Evolutionary conservation across 2,113 vertebrate genomes (phyloP).

Genomic region (Pogona vitticeps): DNA sequence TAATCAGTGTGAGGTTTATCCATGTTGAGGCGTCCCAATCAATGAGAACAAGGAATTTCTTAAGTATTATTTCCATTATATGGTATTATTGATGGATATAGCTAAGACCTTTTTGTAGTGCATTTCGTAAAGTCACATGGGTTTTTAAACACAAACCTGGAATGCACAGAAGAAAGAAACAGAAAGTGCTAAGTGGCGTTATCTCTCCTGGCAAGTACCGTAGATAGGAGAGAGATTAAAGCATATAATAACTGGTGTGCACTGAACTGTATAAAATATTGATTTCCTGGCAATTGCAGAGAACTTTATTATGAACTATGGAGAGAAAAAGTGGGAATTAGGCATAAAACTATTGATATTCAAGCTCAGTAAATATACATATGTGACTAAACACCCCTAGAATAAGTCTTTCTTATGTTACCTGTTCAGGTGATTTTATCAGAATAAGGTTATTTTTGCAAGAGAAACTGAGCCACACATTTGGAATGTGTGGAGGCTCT

Average conservation of each 20-base stretch:
- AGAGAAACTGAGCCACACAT: background rate
- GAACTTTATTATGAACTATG: constrained; percentile 35
- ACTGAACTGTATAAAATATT: constrained; percentile 40
- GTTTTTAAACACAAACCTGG: constrained; percentile 11
- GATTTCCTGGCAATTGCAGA: constrained; percentile 38
- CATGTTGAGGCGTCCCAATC: no score
- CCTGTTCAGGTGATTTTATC: constrained; percentile 7
- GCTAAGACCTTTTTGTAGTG: background rate
- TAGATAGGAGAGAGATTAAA: constrained; percentile 34
- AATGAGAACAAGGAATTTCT: no score
- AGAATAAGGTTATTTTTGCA: background rate
- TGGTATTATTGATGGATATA: background rate
- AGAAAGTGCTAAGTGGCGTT: background rate
- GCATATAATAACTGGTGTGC: constrained; percentile 15
- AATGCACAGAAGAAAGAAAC: background rate
- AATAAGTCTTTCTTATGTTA: background rate
- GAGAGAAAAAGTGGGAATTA: constrained; percentile 28
- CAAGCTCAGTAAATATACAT: background rate
- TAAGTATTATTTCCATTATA: background rate
- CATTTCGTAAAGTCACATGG: background rate
- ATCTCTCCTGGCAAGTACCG: background rate
- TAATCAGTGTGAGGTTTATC: no score
- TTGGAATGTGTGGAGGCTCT: no score
- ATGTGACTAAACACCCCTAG: constrained; percentile 12
- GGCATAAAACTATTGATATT: background rate